Base-by-base conservation (phyloP, 2,797 vertebrate species). In the Galagoides demidoff region DNA sequence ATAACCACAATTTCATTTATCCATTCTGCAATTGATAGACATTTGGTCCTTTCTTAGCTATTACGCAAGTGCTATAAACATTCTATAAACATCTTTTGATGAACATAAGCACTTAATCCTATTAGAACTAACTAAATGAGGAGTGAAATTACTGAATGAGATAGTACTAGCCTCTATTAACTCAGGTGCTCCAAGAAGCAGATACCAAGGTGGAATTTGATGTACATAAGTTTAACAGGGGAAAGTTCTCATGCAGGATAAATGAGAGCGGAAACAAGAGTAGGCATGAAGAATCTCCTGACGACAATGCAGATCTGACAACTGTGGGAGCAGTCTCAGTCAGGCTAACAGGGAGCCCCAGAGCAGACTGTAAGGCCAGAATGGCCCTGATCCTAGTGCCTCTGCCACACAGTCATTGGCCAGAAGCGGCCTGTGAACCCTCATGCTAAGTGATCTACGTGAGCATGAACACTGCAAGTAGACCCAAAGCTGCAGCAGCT, bases 1-100 rank as follows among this genome's bases (percentile, higher is more conserved):
- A 39, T 59, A 82, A 82, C 37, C 37, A 81, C 68, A 76, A 29
- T 92, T 91, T 73, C 68, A 91, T 85, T 79, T 89, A 61, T 49
- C 79, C 29, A 37, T 34, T 89, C 31, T 66, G n/a, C n/a, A 55
- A 25, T 34, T 61, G 57, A 52, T 73, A 10, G 55, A 86, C 11
- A 74, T 84, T 43, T 78, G 59, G 49, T 61, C 29, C 22, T 6
- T 87, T 94, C 82, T 90, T 90, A 83, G 63, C 81, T 83, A 66
- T 66, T 34, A n/a, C 37, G 76, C 2, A 20, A 94, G 57, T 85
- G 14, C 74, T 31, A 25, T 57, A 19, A 77, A 86, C n/a, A 64
- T 29, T 64, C 16, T 13, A 1, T 55, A 70, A 90, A 85, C 7
- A 7, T 89, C n/a, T 92, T 89, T 89, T 73, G 63, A n/a, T 94